Percentiles rank a stretch among this genome's conserved stretches.
Evolutionary conservation across 2,888 invertebrate species (phyloP).

Genomic region (Oxytorus armatus): DNA sequence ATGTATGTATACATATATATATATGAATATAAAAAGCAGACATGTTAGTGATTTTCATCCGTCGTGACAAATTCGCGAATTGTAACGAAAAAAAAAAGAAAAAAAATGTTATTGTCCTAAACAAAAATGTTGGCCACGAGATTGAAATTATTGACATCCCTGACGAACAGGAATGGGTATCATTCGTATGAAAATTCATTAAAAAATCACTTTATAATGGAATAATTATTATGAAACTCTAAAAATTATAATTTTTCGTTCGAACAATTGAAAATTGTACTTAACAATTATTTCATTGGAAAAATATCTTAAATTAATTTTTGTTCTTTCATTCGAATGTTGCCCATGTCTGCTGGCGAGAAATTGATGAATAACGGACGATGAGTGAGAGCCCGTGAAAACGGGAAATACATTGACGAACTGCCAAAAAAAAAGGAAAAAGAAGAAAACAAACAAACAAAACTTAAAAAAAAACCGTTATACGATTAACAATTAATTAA

Average conservation of each 20-base stretch:
- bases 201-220: neutral
- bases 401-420: conserved; percentile 60
- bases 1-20: neutral
- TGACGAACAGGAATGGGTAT: neutral
- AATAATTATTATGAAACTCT: neutral
- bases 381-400: conserved; percentile 57
- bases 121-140: neutral
- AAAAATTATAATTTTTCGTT: neutral
- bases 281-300: neutral
- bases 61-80: neutral
- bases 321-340: conserved; percentile 7
- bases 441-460: conserved; percentile 10
- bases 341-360: neutral
- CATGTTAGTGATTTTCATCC: neutral
- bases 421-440: conserved; percentile 55
- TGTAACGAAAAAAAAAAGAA: conserved; percentile 6
- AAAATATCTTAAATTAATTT: conserved; percentile 2
- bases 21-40: neutral
- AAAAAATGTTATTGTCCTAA: neutral
- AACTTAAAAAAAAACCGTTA: conserved; percentile 68
- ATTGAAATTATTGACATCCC: neutral
- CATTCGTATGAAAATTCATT: conserved; percentile 2
- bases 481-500: conserved; percentile 74
- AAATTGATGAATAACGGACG: conserved; percentile 23
- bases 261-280: neutral